These are phyloP conservation scores for Brachyhypopomus gauderio DNA, from an alignment of 2,113 vertebrate species.

Conservation along the genomic window DNA sequence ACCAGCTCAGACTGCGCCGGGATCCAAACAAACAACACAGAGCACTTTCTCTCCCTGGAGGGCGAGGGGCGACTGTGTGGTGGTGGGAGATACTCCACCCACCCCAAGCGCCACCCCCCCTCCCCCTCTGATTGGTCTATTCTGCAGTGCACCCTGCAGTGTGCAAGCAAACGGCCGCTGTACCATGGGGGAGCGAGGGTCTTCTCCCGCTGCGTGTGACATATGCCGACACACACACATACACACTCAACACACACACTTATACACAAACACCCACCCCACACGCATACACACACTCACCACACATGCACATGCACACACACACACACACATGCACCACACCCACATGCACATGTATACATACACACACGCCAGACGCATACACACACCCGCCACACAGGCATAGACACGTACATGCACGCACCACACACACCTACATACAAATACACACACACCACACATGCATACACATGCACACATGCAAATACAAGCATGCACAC, in stretches of 20 bases:
- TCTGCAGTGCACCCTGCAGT: constrained; percentile 32
- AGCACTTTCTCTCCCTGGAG: no score
- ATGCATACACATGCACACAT: constrained; percentile 47
- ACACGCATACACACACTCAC: constrained; percentile 30
- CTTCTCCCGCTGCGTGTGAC: no score
- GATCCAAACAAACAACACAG: no score
- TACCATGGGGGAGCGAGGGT: no score
- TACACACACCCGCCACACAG: constrained; percentile 30
- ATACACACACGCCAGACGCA: constrained; percentile 15
- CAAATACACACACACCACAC: constrained; percentile 49
- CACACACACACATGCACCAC: no score
- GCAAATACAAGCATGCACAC: constrained; percentile 26
- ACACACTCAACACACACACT: constrained; percentile 36
- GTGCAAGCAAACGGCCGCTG: constrained; percentile 21
- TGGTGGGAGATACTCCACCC: no score
- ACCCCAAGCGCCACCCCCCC: background rate
- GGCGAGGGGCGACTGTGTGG: no score
- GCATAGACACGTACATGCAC: no score
- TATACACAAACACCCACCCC: background rate
- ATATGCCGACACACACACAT: constrained; percentile 14
- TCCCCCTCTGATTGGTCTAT: background rate
- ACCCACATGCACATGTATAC: background rate
- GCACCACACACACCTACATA: no score
- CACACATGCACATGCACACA: background rate
- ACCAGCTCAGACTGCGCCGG: constrained; percentile 41